A percentile compares a stretch with the other conserved stretches of the same genome.
Evolutionary conservation across 2,797 vertebrate species (phyloP).

Genomic region (Danio albolineatus): DNA sequence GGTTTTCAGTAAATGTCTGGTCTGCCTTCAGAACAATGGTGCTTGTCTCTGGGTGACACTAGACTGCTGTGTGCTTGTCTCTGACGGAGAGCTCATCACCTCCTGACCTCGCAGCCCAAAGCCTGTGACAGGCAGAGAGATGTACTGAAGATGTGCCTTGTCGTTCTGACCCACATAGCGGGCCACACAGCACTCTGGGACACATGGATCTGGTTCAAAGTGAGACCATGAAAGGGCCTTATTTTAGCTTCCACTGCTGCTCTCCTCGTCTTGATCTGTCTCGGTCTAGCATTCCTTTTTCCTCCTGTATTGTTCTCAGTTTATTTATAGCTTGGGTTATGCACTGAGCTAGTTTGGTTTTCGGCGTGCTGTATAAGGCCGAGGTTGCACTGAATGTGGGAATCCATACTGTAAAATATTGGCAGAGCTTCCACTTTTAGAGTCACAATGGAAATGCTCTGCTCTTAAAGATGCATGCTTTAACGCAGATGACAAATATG

Average conservation of each 20-base stretch:
- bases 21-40: slow-evolving; percentile 55
- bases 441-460: not conserved
- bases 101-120: slow-evolving; percentile 54
- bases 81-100: slow-evolving; percentile 55
- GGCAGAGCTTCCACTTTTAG: not conserved
- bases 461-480: not conserved
- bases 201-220: slow-evolving; percentile 43
- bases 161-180: slow-evolving; percentile 49
- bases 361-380: slow-evolving; percentile 16
- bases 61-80: slow-evolving; percentile 54
- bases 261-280: slow-evolving; percentile 1
- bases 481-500: not conserved
- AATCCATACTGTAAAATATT: not conserved
- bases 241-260: slow-evolving; percentile 25
- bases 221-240: slow-evolving; percentile 44
- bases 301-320: slow-evolving; percentile 47
- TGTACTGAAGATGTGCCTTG: slow-evolving; percentile 56
- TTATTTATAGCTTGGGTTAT: slow-evolving; percentile 50
- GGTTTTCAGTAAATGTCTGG: slow-evolving; percentile 47
- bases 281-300: slow-evolving; percentile 8
- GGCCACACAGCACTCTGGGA: slow-evolving; percentile 28
- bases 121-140: slow-evolving; percentile 21
- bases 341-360: slow-evolving; percentile 29
- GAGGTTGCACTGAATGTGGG: slow-evolving; percentile 16
- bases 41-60: slow-evolving; percentile 58